These are phyloP conservation scores for Habroteleia sp. DNA, from an alignment of 2,888 invertebrate species.

Conservation along the genomic window DNA sequence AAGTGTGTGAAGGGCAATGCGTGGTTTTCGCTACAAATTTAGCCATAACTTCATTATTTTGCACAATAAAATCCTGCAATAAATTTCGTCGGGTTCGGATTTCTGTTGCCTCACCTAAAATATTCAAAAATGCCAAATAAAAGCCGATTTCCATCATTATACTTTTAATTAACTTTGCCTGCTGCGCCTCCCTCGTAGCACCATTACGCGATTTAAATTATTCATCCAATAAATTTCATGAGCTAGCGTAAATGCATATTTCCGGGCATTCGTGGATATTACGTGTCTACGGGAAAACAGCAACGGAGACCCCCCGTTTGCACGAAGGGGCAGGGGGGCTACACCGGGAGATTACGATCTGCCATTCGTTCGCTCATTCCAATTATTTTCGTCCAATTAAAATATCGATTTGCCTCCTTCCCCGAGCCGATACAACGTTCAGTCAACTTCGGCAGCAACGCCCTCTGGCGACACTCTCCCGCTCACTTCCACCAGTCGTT, in stretches of 20 bases:
- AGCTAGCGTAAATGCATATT: slow-evolving; percentile 36
- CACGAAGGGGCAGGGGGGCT: slow-evolving; percentile 22
- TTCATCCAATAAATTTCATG: slow-evolving; percentile 39
- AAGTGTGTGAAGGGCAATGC: not conserved
- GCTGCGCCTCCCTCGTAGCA: too few species aligned
- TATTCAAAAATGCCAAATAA: too few species aligned
- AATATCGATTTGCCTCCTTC: slow-evolving; percentile 81
- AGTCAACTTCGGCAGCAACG: slow-evolving; percentile 78
- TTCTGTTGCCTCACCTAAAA: too few species aligned
- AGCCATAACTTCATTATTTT: too few species aligned
- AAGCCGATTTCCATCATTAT: too few species aligned
- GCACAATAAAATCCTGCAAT: too few species aligned
- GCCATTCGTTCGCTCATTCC: slow-evolving; percentile 80
- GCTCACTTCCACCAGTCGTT: slow-evolving; percentile 32
- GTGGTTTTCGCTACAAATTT: too few species aligned
- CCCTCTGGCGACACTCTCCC: slow-evolving; percentile 78
- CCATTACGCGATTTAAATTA: slow-evolving; percentile 22
- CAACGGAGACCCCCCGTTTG: slow-evolving; percentile 8
- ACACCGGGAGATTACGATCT: slow-evolving; percentile 77
- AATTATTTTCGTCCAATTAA: slow-evolving; percentile 81
- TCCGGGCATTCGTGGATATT: slow-evolving; percentile 34
- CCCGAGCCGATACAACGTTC: slow-evolving; percentile 74
- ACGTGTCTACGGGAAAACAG: slow-evolving; percentile 32
- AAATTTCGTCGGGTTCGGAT: too few species aligned
- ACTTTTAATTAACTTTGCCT: too few species aligned